These are phyloP conservation scores for mouse (Mus musculus) DNA, from an alignment of 2,113 vertebrate species.

Conservation along the genomic window DNA sequence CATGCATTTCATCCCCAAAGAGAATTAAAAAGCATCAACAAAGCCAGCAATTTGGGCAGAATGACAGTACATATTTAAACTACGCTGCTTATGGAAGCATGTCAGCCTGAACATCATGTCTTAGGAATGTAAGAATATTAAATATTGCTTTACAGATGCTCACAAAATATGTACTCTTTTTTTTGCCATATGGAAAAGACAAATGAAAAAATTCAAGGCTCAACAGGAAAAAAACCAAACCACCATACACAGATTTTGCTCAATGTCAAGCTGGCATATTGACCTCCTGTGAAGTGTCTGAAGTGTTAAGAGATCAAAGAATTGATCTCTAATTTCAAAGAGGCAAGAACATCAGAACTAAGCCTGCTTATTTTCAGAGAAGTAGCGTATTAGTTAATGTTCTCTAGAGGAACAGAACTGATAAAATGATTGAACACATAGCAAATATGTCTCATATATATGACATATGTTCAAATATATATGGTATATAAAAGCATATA, in stretches of 20 bases:
- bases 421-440: background rate
- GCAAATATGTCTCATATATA: background rate
- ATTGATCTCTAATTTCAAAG: conserved; percentile 21
- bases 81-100: conserved; percentile 62
- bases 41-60: conserved; percentile 1
- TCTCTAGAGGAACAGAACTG: background rate
- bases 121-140: conserved; percentile 66
- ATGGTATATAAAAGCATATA: background rate
- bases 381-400: background rate
- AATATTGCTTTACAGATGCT: conserved; percentile 77
- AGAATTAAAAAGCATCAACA: background rate
- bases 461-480: background rate
- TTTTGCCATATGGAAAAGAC: conserved; percentile 70
- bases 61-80: conserved; percentile 68
- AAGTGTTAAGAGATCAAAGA: conserved; percentile 47
- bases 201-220: conserved; percentile 75
- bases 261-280: conserved; percentile 63
- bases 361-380: conserved; percentile 44
- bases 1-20: background rate
- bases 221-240: conserved; percentile 74
- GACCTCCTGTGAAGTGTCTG: conserved; percentile 53
- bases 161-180: conserved; percentile 74
- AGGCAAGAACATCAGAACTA: background rate
- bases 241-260: conserved; percentile 58
- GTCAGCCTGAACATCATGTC: conserved; percentile 72